Base-by-base conservation (phyloP, 2,888 invertebrate species). In the Syrista parreyssii region DNA sequence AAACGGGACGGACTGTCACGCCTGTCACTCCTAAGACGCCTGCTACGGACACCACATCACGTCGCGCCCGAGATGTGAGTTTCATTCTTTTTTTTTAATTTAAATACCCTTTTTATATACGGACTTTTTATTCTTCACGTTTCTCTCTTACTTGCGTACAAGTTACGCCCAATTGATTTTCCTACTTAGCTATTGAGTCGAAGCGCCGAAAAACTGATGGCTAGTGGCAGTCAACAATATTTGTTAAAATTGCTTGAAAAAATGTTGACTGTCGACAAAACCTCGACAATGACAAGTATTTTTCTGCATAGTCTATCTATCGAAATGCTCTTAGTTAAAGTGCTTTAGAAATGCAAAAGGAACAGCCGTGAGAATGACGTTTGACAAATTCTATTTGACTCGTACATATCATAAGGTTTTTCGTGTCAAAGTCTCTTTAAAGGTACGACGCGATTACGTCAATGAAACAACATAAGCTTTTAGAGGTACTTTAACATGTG, bases 1-100 rank as follows among this genome's bases (percentile, higher is more conserved):
- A 94, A 92, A 91, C 93, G 76, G 92, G 94, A 33, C 93, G 94
- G 68, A 92, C 93, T 75, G 92, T 94, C 1, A 94, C 95, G 6
- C 94, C 94, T 3, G 93, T 94, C 12, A 91, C 93, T 84, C 93
- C 93, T 1, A 93, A 93, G 87, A 93, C 93, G 75, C 92, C 93
- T 78, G 91, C 93, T 83, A 55, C 55, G 2, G 55, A 55, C 23
- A 93, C 94, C 86, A 94, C 94, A 80, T 92, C 94, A 32, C 94
- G 94, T 82, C 93, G 94, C 84, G 92, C 92, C 33, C 91, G 93
- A 89, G 93, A 93, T 89, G 93, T 93, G 87, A 92, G 91, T 91
- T 83, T 30, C 15, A 23, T 40, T 77, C 33, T 55, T 12, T 12
- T 30, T 75, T 68, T n/a, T 69, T 68, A 36, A 33, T 68, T 15